phyloP scores from a whole-genome alignment of 2,797 vertebrate species.

The Eupleurogrammus muticus region DNA sequence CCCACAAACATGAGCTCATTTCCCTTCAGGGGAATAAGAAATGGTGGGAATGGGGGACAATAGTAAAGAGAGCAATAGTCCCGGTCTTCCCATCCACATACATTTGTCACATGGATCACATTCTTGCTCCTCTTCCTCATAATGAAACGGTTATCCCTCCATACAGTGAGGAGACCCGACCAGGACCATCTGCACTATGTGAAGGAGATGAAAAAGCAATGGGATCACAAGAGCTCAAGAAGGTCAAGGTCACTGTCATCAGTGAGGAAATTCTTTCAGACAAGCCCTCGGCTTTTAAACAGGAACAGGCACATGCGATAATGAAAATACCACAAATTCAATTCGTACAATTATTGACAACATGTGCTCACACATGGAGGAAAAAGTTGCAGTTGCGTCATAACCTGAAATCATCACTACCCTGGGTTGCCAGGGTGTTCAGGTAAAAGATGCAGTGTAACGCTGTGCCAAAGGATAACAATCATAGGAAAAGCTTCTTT shows the following conservation, averaged over 20 bases:
- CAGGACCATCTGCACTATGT: slow-evolving; percentile 49
- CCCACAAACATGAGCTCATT: slow-evolving; percentile 65
- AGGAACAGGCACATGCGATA: background rate
- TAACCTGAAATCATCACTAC: background rate
- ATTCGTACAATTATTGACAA: background rate
- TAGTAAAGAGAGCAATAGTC: slow-evolving; percentile 25
- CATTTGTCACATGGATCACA: slow-evolving; percentile 60
- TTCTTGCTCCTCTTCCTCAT: slow-evolving; percentile 64
- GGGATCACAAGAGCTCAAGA: slow-evolving; percentile 34
- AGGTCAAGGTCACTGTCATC: slow-evolving; percentile 47
- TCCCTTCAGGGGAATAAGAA: slow-evolving; percentile 42
- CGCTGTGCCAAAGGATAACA: background rate
- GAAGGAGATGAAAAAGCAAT: slow-evolving; percentile 44
- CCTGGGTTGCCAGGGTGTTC: background rate
- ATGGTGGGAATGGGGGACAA: slow-evolving; percentile 21
- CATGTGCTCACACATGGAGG: background rate
- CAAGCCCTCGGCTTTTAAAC: slow-evolving; percentile 9
- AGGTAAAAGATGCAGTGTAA: background rate
- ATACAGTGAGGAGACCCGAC: slow-evolving; percentile 44
- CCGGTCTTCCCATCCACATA: slow-evolving; percentile 40
- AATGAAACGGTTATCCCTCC: slow-evolving; percentile 60
- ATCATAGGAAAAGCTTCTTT: too few species aligned
- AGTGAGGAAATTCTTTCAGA: slow-evolving; percentile 34
- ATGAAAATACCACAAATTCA: slow-evolving; percentile 18
- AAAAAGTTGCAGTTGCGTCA: background rate